Evolutionary conservation across 2,113 vertebrate species (phyloP).

Genomic region (Tyto alba): DNA sequence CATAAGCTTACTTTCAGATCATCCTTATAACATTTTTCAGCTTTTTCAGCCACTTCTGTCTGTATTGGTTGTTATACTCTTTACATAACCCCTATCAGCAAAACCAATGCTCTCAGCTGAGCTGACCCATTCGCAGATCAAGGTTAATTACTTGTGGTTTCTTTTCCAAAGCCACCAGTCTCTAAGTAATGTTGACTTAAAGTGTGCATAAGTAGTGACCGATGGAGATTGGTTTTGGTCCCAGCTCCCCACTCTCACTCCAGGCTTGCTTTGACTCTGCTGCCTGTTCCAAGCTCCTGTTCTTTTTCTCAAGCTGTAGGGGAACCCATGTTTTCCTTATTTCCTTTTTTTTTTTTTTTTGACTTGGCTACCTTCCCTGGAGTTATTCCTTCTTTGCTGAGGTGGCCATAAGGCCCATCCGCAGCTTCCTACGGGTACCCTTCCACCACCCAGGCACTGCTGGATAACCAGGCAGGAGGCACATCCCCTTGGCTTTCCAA

Average conservation of each 20-base stretch:
- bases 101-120: background rate
- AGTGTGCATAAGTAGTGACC: background rate
- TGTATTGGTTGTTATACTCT: background rate
- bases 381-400: background rate
- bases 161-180: background rate
- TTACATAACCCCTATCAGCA: background rate
- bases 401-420: background rate
- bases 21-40: background rate
- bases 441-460: background rate
- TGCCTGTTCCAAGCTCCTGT: background rate
- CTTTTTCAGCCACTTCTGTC: background rate
- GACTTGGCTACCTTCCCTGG: background rate
- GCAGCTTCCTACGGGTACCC: background rate
- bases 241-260: background rate
- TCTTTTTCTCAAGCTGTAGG: background rate
- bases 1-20: background rate
- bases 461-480: background rate
- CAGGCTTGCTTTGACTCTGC: background rate
- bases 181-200: background rate
- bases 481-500: accelerated
- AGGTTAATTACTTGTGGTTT: conserved; percentile 4
- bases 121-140: background rate
- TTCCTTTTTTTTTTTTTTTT: background rate
- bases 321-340: background rate
- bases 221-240: background rate